Conservation (phyloP, 2,888 invertebrate species). For the Troides aeacus region DNA sequence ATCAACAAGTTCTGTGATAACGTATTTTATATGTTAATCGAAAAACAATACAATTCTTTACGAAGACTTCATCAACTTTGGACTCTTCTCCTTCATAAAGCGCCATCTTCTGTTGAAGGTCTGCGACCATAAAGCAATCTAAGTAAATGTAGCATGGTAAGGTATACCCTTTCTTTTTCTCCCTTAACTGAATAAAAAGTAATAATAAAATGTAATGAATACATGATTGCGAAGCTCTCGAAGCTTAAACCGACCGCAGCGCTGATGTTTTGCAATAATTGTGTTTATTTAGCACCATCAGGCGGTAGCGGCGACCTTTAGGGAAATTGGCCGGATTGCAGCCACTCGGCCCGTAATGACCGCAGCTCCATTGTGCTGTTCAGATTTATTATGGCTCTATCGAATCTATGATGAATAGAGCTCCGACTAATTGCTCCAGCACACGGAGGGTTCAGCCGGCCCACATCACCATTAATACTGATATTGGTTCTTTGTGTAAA, state of each 20-base stretch:
- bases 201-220: neutral
- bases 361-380: constrained; percentile 33
- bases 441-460: no score
- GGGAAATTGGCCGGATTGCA: constrained; percentile 44
- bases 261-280: constrained; percentile 52
- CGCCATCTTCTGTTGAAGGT: no score
- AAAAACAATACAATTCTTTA: no score
- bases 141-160: no score
- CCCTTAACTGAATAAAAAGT: neutral
- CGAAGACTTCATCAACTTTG: no score
- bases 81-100: no score
- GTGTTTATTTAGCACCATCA: constrained; percentile 51
- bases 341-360: constrained; percentile 31
- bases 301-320: constrained; percentile 50
- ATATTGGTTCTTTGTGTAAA: no score
- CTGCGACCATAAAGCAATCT: no score
- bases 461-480: no score
- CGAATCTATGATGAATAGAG: constrained; percentile 24
- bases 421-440: neutral
- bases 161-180: no score
- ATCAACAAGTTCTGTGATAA: no score
- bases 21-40: no score
- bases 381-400: constrained; percentile 21
- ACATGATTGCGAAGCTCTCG: neutral
- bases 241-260: neutral